These are phyloP conservation scores for Schrankia costaestrigalis DNA, from an alignment of 2,888 invertebrate genomes.

Conservation along the genomic window DNA sequence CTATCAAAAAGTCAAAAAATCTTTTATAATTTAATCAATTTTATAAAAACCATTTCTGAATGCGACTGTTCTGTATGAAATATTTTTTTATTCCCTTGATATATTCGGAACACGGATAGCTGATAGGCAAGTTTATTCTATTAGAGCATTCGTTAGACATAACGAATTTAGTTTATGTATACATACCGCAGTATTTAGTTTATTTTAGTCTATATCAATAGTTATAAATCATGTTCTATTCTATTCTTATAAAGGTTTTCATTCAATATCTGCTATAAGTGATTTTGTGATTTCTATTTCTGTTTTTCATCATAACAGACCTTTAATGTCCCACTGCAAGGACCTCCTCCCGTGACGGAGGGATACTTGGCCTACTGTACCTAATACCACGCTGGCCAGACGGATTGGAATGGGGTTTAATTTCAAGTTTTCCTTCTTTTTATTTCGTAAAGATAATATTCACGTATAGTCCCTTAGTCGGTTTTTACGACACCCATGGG, in stretches of 20 bases:
- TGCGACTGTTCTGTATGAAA: background rate
- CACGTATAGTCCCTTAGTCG: no score
- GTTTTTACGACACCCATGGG: no score
- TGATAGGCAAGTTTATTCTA: constrained; percentile 26
- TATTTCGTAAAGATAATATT: no score
- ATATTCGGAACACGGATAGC: constrained; percentile 22
- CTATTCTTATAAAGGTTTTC: no score
- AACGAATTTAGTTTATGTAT: constrained; percentile 10
- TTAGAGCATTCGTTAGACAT: constrained; percentile 18
- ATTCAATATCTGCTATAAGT: background rate
- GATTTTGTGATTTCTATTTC: background rate
- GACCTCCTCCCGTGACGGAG: no score
- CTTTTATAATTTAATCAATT: constrained; percentile 9
- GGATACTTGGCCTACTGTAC: no score
- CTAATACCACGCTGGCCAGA: no score
- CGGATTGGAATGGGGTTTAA: no score
- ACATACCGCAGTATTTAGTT: background rate
- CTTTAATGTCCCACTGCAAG: no score
- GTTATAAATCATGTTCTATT: no score
- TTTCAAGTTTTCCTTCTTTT: no score
- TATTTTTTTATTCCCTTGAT: constrained; percentile 25
- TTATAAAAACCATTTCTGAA: background rate
- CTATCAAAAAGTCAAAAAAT: constrained; percentile 11
- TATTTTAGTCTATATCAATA: no score
- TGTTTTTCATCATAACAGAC: background rate